phyloP scores from a whole-genome alignment of 2,797 vertebrate genomes.

The Brachyalestes nurse region DNA sequence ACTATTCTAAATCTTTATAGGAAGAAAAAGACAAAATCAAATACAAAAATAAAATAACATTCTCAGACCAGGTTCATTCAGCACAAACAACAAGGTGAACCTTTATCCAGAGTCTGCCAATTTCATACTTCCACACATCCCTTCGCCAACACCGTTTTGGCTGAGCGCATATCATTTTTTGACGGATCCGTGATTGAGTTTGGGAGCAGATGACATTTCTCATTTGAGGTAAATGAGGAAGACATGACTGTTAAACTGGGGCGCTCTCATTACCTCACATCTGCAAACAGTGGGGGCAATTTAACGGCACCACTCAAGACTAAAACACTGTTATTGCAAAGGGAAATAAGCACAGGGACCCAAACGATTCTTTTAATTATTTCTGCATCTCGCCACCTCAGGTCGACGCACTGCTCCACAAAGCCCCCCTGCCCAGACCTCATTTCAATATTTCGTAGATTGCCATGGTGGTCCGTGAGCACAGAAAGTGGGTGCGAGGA shows the following conservation, averaged over 20 bases:
- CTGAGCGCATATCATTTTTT: constrained; percentile 69
- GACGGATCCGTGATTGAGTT: constrained; percentile 70
- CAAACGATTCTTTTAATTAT: constrained; percentile 82
- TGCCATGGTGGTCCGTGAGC: constrained; percentile 66
- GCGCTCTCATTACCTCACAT: constrained; percentile 73
- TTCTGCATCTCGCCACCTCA: constrained; percentile 51
- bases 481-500: constrained; percentile 24
- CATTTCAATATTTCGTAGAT: constrained; percentile 75
- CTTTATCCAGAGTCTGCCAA: neutral
- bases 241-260: constrained; percentile 74
- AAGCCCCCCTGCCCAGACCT: constrained; percentile 64
- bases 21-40: too few relatives aligned
- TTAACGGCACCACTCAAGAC: constrained; percentile 66
- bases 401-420: constrained; percentile 46
- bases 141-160: constrained; percentile 67
- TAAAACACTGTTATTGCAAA: constrained; percentile 60
- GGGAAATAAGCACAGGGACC: constrained; percentile 73
- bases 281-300: constrained; percentile 71
- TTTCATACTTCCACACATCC: constrained; percentile 43
- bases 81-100: neutral
- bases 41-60: neutral
- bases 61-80: neutral
- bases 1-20: too few relatives aligned
- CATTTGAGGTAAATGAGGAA: constrained; percentile 77
- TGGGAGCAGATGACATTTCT: constrained; percentile 71